Conservation (phyloP, 1,140 invertebrate species). For the Drosophila guanche region DNA sequence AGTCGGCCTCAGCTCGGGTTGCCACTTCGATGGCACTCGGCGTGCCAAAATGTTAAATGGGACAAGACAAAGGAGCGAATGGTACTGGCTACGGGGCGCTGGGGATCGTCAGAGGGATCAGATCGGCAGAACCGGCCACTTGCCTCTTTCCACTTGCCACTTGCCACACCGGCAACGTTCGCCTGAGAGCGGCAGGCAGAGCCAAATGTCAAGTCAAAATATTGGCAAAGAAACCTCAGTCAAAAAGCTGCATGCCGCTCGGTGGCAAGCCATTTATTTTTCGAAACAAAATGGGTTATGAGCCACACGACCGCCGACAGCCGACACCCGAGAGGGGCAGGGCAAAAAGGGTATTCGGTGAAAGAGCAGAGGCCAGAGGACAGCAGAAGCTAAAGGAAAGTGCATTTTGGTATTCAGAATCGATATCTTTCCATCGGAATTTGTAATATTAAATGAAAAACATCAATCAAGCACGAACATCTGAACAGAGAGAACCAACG, state of each 20-base stretch:
- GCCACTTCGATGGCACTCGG: slow-evolving; percentile 46
- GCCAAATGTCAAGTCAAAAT: slow-evolving; percentile 60
- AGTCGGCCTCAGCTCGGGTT: slow-evolving; percentile 12
- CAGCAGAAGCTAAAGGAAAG: no score
- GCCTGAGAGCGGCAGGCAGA: background rate
- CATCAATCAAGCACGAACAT: no score
- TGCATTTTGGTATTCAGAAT: no score
- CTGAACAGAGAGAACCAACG: no score
- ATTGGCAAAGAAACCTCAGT: slow-evolving; percentile 26
- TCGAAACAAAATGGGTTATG: slow-evolving; percentile 56
- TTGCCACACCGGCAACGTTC: slow-evolving; percentile 52
- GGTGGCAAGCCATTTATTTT: slow-evolving; percentile 41
- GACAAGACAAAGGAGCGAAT: slow-evolving; percentile 46
- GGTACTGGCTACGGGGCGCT: slow-evolving; percentile 13
- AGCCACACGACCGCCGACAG: slow-evolving; percentile 7
- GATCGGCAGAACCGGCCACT: slow-evolving; percentile 18
- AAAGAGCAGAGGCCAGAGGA: no score
- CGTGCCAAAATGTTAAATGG: slow-evolving; percentile 70
- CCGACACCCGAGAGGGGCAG: background rate
- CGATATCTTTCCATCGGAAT: no score
- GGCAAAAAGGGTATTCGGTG: no score
- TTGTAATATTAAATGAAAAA: no score
- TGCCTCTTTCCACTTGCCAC: slow-evolving; percentile 35
- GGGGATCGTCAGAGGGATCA: slow-evolving; percentile 4
- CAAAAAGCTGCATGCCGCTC: slow-evolving; percentile 42